Evolutionary conservation across 2,797 vertebrate species (phyloP), one percentile per base, ranked within the genome.

Genomic region (Ambastaia sidthimunki): DNA sequence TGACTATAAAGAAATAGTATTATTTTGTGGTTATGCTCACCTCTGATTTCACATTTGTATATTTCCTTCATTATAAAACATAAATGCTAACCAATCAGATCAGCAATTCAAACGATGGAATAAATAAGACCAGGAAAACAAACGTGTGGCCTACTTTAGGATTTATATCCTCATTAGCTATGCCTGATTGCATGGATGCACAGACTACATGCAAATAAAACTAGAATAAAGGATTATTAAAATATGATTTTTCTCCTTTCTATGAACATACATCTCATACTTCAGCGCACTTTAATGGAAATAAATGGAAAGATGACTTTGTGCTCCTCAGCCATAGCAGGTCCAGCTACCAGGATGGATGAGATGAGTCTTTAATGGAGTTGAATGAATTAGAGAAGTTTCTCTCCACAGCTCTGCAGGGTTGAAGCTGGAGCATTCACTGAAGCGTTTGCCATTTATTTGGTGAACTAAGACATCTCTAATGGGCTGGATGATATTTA

Each of bases 261-360:
- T 57, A 19, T 41, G 62, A 77, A 74, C 54, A 50, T 60, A 15
- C 25, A 34, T 74, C 79, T 72, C 66, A 72, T 83, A 60, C 60
- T 63, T 68, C 62, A 25, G 23, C 9, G 57, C 74, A 59, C 55
- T 81, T 76, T 79, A 83, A 85, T 81, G 75, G 54, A 82, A 85
- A 83, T 83, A 72, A 81, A 85, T 81, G 71, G 70, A 81, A 54
- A 68, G 59, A 54, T 78, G 68, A 68, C 66, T 74, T 28, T 80
- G 59, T 59, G 69, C 47, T 73, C 19, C 2, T 7, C 23, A 65
- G 25, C 28, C 11, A 12, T 67, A 85, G 68, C 57, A 63, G 77
- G 52, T 34, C 78, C 84, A 82, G 68, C 16, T 69, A 57, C 41
- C 54, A 71, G 66, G 74, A 84, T 37, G 60, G 81, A 80, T 71